phyloP scores from a whole-genome alignment of 2,888 invertebrate genomes.

The Brassicogethes aeneus region DNA sequence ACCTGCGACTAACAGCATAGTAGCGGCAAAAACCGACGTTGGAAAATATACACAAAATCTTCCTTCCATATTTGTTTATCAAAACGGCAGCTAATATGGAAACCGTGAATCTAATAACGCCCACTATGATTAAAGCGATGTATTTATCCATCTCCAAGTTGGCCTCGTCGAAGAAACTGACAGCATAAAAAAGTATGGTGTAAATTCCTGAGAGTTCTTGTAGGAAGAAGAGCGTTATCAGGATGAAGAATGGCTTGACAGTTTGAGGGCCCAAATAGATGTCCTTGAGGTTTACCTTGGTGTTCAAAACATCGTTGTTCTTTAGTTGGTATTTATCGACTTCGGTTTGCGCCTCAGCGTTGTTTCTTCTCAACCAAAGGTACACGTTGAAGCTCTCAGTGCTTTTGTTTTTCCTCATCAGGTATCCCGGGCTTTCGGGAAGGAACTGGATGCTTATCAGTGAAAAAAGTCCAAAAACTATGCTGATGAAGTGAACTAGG shows the following conservation, averaged over 20 bases:
- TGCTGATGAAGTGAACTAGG: conserved; percentile 55
- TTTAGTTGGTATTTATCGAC: conserved; percentile 45
- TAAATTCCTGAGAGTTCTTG: conserved; percentile 70
- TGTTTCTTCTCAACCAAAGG: conserved; percentile 57
- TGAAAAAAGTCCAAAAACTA: conserved; percentile 48
- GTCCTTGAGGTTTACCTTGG: conserved; percentile 21
- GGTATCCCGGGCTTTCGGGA: conserved; percentile 63
- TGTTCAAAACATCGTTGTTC: conserved; percentile 15
- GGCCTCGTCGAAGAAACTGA: conserved; percentile 59
- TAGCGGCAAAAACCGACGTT: no score
- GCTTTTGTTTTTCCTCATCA: conserved; percentile 50
- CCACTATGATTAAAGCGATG: conserved; percentile 60
- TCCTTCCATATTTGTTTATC: conserved; percentile 55
- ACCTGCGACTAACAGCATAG: conserved; percentile 43
- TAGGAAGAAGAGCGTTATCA: conserved; percentile 57
- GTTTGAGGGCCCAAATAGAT: conserved; percentile 46
- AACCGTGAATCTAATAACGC: conserved; percentile 56
- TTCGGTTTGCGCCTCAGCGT: conserved; percentile 53
- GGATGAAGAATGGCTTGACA: conserved; percentile 57
- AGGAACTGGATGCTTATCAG: conserved; percentile 52
- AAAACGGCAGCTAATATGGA: conserved; percentile 57
- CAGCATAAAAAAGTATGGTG: conserved; percentile 63
- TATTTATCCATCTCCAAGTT: conserved; percentile 55
- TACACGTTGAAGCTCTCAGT: conserved; percentile 53
- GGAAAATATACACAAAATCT: conserved; percentile 53